Evolutionary conservation across 2,797 vertebrate genomes (phyloP), one percentile per base, ranked within the genome.

Genomic region (Brachymystax lenok): DNA sequence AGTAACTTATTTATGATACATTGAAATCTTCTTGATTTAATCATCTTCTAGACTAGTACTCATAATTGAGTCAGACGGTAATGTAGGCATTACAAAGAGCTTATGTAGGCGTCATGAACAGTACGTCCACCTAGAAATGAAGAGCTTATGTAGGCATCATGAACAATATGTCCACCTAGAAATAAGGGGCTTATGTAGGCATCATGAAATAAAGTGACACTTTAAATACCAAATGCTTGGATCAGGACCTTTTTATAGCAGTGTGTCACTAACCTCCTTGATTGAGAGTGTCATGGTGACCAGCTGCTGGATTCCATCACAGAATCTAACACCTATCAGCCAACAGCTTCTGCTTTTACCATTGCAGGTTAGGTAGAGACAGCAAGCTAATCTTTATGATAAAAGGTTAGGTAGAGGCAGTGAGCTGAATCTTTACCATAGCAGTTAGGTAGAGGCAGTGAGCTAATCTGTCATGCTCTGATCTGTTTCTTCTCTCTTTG

Each of bases 271-370:
- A 79, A 89, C 83, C 80, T 82, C 61, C 78, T 79, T 89, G 86
- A 85, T 86, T 84, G 88, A 86, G 87, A 83, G 83, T 84, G 85
- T 91, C 92, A 87, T 85, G 82, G 89, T 87, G 82, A 92, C 88
- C 92, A 93, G 92, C 91, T 93, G 92, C 88, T 90, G 52, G 80
- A 89, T 87, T 92, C 88, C 90, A 86, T 85, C 75, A 82, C 85
- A 87, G 87, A 86, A 88, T 92, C 89, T 7, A 40, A 40, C 87
- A 90, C 87, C 84, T 84, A 91, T 91, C 93, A 91, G 84, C 77
- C 88, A 91, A 86, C 93, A 94, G 92, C 92, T 94, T 93, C 87
- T 92, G 85, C 61, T 56, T 82, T 75, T 77, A 76, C 83, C 74
- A 76, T 66, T 70, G 63, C 56, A 61, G 7, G 7, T 40, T 40